Percentiles rank a stretch among this genome's conserved stretches.
Evolutionary conservation across 2,888 invertebrate species (phyloP).

Genomic region (Erebia epiphron): DNA sequence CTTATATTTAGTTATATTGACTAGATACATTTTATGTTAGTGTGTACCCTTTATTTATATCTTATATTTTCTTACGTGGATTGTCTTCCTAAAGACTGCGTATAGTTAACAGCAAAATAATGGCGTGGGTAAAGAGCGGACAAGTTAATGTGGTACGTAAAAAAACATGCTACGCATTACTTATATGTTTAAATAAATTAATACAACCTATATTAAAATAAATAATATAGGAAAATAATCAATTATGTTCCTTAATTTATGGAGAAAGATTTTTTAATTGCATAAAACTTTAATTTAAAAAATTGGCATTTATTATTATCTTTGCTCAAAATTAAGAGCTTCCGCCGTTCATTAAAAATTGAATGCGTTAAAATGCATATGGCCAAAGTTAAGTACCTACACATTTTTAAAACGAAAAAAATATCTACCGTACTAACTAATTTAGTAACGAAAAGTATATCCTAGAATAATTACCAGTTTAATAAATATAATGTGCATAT

Average conservation of each 20-base stretch:
- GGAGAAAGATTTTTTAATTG: conserved; percentile 37
- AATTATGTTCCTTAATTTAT: conserved; percentile 21
- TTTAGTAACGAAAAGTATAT: conserved; percentile 34
- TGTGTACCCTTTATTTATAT: conserved; percentile 32
- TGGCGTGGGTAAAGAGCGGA: conserved; percentile 34
- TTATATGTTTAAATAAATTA: background rate
- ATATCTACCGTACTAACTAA: conserved; percentile 34
- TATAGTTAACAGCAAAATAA: conserved; percentile 26
- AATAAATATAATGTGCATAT: conserved; percentile 31
- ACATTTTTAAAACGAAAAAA: conserved; percentile 26
- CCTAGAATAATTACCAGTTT: conserved; percentile 38
- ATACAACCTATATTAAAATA: background rate
- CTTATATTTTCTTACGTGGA: conserved; percentile 29
- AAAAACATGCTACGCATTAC: conserved; percentile 14
- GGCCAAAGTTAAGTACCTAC: conserved; percentile 33
- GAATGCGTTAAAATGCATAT: conserved; percentile 34
- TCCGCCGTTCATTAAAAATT: conserved; percentile 49
- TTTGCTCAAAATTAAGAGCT: conserved; percentile 73
- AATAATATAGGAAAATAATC: conserved; percentile 5
- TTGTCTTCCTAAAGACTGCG: conserved; percentile 42
- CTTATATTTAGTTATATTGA: conserved; percentile 29
- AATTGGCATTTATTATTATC: conserved; percentile 41
- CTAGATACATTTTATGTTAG: conserved; percentile 28
- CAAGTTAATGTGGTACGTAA: conserved; percentile 24
- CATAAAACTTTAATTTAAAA: conserved; percentile 37